Evolutionary conservation across 2,797 vertebrate genomes (phyloP).

Genomic region (Ctenosaura bakeri): DNA sequence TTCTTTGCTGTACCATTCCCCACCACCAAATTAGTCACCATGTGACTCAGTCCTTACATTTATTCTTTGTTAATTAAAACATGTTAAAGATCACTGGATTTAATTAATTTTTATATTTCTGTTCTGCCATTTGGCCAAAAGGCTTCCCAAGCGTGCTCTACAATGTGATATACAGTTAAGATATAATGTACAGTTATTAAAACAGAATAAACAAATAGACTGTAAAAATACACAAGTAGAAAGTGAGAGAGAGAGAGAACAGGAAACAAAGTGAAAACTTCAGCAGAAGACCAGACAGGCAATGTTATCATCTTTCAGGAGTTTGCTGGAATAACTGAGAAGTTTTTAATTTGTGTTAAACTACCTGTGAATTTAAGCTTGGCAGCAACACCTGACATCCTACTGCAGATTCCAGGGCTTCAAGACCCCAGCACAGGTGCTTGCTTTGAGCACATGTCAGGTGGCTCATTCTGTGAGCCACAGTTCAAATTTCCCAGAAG

Average conservation of each 20-base stretch:
- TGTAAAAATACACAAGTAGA: conserved; percentile 4
- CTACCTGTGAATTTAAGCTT: neutral
- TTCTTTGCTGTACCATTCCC: neutral
- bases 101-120: neutral
- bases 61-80: conserved; percentile 8
- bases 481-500: neutral
- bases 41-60: neutral
- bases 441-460: neutral
- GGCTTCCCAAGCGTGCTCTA: neutral
- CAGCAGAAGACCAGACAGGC: neutral
- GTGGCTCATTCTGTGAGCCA: neutral
- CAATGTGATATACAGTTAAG: neutral
- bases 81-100: neutral
- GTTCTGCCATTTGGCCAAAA: neutral
- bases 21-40: conserved; percentile 4
- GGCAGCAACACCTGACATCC: neutral
- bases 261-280: neutral
- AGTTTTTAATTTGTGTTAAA: neutral
- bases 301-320: neutral
- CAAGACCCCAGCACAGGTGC: neutral
- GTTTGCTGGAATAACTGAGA: neutral
- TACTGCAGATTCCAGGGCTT: neutral
- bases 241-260: neutral
- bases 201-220: neutral
- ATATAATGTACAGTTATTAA: neutral